Base-by-base conservation (phyloP, 1,140 invertebrate species). In the Pristionchus pacificus region DNA sequence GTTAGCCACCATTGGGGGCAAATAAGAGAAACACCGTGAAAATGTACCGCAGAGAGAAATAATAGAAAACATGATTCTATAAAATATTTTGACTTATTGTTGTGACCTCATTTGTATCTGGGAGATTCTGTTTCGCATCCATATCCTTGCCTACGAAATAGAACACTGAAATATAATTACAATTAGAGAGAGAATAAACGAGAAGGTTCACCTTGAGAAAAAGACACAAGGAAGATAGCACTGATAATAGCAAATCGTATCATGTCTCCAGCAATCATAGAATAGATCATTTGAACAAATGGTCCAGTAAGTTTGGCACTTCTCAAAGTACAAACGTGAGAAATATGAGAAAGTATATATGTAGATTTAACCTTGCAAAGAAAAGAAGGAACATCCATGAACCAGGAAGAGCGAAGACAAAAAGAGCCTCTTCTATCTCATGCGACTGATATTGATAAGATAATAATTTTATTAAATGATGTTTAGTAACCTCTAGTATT, bases 301-400 rank as follows among this genome's bases (percentile, higher is more conserved):
- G 95, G 94, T 65, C 95, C 95, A 0, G 93, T 97, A 60, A 96
- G 83, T 65, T 91, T 90, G 24, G 95, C 89, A 49, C 93, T 93
- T 30, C 95, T 97, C 86, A 63, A 88, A 87, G 31, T 68, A 49
- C 38, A 49, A n/a, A n/a, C n/a, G n/a, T n/a, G n/a, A n/a, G n/a
- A n/a, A n/a, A 49, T 49, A 49, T 10, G 19, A 19, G 38, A 19
- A 49, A 79, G 65, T 14, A 74, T 57, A 24, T 55, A 55, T n/a
- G 59, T 29, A 13, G 6, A 55, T 72, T 84, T 86, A 87, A 97
- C 94, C 95, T 93, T 38, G 95, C 95, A 87, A 98, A 98, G 85
- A 98, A 98, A 89, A 98, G 95, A 0, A 98, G 88, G 65, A 96
- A 89, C 85, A 97, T 95, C 95, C 95, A 98, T 13, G 91, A 92